phyloP scores from a whole-genome alignment of 1,140 invertebrate species.

The Penaeus japonicus region DNA sequence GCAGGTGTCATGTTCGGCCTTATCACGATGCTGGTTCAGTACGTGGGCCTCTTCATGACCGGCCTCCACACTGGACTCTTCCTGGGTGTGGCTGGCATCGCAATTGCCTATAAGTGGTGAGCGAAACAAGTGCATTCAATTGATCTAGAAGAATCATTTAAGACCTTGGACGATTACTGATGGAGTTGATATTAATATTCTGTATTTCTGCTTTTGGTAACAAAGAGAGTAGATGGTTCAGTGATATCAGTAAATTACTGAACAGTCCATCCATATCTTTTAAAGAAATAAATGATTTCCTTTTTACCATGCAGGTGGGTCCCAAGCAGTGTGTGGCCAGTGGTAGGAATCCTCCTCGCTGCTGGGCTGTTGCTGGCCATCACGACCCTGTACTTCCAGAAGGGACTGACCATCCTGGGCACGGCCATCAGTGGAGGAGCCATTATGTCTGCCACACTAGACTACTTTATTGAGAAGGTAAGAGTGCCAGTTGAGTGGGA shows the following conservation, averaged over 20 bases:
- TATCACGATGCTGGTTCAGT: constrained; percentile 82
- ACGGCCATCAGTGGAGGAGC: constrained; percentile 80
- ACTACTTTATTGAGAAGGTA: constrained; percentile 78
- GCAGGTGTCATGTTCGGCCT: constrained; percentile 81
- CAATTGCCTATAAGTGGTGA: constrained; percentile 62
- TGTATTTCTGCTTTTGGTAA: too few species aligned
- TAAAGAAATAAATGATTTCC: too few species aligned
- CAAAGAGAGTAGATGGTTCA: too few species aligned
- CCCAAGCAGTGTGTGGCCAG: constrained; percentile 72
- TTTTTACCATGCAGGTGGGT: constrained; percentile 67
- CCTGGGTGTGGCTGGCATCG: constrained; percentile 70
- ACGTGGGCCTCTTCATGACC: constrained; percentile 83
- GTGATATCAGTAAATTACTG: too few species aligned
- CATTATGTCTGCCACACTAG: constrained; percentile 74
- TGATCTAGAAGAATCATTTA: too few species aligned
- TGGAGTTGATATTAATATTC: too few species aligned
- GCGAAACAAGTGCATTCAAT: neutral
- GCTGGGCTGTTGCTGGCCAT: constrained; percentile 76
- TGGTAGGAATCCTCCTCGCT: constrained; percentile 73
- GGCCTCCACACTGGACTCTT: constrained; percentile 82
- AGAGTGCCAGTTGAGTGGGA: constrained; percentile 65
- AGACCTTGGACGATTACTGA: too few species aligned
- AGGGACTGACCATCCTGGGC: constrained; percentile 75
- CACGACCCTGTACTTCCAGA: constrained; percentile 77
- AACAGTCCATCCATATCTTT: too few species aligned